phyloP scores from a whole-genome alignment of 2,888 invertebrate species.

The Plagodis dolabraria region DNA sequence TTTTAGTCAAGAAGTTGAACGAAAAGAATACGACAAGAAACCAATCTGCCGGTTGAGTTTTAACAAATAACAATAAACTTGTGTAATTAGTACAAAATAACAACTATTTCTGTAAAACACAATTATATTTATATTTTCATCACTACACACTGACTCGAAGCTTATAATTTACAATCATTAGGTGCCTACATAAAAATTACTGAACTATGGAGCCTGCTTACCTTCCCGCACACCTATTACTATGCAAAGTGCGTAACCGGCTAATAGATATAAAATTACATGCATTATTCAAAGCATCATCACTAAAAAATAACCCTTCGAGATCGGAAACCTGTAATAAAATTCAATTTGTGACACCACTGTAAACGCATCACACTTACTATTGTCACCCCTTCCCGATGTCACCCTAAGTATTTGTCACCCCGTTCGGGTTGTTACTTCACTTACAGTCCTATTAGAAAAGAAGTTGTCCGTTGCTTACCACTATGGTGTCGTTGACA shows the following conservation, averaged over 20 bases:
- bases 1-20: too few species aligned
- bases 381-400: conserved; percentile 38
- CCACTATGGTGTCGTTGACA: too few species aligned
- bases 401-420: conserved; percentile 1
- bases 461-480: too few species aligned
- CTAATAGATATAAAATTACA: conserved; percentile 44
- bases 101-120: too few species aligned
- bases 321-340: conserved; percentile 63
- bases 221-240: conserved; percentile 8
- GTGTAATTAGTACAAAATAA: too few species aligned
- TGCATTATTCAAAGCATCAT: conserved; percentile 44
- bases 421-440: background rate
- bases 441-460: too few species aligned
- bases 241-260: conserved; percentile 35
- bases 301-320: conserved; percentile 40
- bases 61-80: too few species aligned
- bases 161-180: conserved; percentile 1
- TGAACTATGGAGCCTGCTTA: conserved; percentile 3
- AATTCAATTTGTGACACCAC: conserved; percentile 73
- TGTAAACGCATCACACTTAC: conserved; percentile 67
- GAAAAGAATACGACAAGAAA: too few species aligned
- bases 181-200: background rate
- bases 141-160: background rate
- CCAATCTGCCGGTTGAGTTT: too few species aligned
- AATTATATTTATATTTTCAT: too few species aligned